Percentiles rank a stretch among this genome's conserved stretches.
Conservation (phyloP, 2,113 vertebrate genomes). For the Polypterus senegalus region DNA sequence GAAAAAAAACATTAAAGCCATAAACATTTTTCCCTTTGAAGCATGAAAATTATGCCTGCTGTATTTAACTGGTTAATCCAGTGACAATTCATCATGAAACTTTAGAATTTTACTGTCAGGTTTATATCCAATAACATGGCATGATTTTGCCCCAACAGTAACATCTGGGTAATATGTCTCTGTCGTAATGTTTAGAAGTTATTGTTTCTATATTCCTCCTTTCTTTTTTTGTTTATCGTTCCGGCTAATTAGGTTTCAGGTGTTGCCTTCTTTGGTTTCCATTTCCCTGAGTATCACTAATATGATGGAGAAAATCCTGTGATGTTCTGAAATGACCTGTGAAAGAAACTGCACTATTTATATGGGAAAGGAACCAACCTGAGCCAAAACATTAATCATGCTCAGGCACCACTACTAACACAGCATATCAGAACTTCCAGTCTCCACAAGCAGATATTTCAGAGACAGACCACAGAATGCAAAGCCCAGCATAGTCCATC, state of each 20-base stretch:
- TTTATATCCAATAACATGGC: conserved; percentile 1
- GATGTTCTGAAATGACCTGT: conserved; percentile 11
- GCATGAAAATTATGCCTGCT: too few relatives aligned
- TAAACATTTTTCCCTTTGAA: too few relatives aligned
- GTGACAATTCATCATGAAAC: neutral
- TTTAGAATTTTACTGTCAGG: conserved; percentile 3
- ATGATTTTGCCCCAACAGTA: conserved; percentile 1
- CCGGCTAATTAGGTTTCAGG: conserved; percentile 17
- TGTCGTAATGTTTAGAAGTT: neutral
- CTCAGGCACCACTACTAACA: too few relatives aligned
- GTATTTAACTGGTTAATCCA: too few relatives aligned
- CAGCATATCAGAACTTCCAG: too few relatives aligned
- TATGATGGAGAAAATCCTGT: conserved; percentile 10
- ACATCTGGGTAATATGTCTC: neutral
- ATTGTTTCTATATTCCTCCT: conserved; percentile 2
- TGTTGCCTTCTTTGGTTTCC: conserved; percentile 12
- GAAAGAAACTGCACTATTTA: conserved; percentile 11
- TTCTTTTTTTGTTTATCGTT: conserved; percentile 6
- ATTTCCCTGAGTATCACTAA: conserved; percentile 6
- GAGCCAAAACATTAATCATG: conserved; percentile 4
- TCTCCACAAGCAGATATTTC: too few relatives aligned
- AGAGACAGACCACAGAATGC: too few relatives aligned
- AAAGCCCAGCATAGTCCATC: too few relatives aligned
- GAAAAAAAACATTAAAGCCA: too few relatives aligned
- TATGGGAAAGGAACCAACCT: conserved; percentile 9